phyloP scores from a whole-genome alignment of 2,888 invertebrate genomes.

The Coremacera marginata region DNA sequence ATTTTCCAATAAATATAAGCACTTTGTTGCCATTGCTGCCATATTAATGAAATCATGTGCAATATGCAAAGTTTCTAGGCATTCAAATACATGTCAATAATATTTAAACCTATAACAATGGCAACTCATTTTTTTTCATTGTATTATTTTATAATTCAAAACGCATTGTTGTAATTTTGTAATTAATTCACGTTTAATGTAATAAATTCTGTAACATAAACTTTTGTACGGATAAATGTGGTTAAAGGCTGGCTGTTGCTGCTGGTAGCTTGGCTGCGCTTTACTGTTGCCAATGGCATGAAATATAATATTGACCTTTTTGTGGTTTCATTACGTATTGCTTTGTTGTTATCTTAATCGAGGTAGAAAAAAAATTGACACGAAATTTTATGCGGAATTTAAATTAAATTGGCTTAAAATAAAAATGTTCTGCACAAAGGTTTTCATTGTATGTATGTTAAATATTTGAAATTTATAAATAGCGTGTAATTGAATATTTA shows the following conservation, averaged over 20 bases:
- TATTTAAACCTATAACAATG: not conserved
- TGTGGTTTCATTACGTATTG: not conserved
- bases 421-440: not conserved
- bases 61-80: not conserved
- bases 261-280: too few species aligned
- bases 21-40: too few species aligned
- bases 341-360: not conserved
- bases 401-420: not conserved
- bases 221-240: too few species aligned
- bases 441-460: not conserved
- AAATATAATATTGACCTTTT: not conserved
- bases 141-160: too few species aligned
- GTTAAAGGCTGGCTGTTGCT: too few species aligned
- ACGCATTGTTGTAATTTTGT: too few species aligned
- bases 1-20: too few species aligned
- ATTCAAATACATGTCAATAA: not conserved
- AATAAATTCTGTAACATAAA: too few species aligned
- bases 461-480: not conserved
- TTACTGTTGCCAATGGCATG: not conserved
- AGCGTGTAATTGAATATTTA: conserved; percentile 35
- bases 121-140: not conserved
- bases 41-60: too few species aligned
- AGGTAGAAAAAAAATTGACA: not conserved
- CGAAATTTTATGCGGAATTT: not conserved
- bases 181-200: too few species aligned